phyloP scores from a whole-genome alignment of 2,113 vertebrate species.

The Anas platyrhynchos region DNA sequence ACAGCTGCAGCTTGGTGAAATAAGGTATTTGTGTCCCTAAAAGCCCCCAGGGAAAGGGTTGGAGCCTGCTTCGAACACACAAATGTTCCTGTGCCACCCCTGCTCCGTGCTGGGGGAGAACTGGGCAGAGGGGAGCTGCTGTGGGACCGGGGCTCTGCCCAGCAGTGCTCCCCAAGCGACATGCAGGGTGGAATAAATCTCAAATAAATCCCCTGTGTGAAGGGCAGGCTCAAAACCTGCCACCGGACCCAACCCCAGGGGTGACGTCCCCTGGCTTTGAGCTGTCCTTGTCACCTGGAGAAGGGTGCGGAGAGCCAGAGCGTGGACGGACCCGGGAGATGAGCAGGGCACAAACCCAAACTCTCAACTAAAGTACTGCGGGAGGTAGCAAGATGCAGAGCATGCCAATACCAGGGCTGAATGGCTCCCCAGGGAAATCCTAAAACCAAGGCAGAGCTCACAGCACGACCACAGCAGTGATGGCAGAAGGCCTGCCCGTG shows the following conservation, averaged over 20 bases:
- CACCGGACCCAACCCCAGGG: not conserved
- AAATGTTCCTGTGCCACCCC: not conserved
- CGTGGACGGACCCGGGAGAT: not conserved
- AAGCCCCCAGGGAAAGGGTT: not conserved
- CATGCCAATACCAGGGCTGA: not conserved
- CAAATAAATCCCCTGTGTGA: not conserved
- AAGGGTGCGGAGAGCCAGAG: not conserved
- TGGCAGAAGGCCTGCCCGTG: not conserved
- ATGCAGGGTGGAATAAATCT: not conserved
- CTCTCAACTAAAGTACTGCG: not conserved
- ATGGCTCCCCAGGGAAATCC: not conserved
- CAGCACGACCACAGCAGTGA: not conserved
- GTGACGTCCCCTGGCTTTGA: not conserved
- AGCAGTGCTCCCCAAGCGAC: not conserved
- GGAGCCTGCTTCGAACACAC: not conserved
- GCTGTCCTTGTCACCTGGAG: not conserved
- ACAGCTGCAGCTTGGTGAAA: not conserved
- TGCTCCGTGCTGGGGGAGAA: not conserved
- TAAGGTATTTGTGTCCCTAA: not conserved
- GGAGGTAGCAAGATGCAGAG: not conserved
- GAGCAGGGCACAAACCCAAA: not conserved
- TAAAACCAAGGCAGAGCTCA: accelerated
- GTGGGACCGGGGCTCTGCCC: not conserved
- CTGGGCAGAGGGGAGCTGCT: not conserved
- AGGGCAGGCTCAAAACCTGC: not conserved